Base-by-base conservation (phyloP, 2,888 invertebrate genomes). In the Cactoblastis cactorum region DNA sequence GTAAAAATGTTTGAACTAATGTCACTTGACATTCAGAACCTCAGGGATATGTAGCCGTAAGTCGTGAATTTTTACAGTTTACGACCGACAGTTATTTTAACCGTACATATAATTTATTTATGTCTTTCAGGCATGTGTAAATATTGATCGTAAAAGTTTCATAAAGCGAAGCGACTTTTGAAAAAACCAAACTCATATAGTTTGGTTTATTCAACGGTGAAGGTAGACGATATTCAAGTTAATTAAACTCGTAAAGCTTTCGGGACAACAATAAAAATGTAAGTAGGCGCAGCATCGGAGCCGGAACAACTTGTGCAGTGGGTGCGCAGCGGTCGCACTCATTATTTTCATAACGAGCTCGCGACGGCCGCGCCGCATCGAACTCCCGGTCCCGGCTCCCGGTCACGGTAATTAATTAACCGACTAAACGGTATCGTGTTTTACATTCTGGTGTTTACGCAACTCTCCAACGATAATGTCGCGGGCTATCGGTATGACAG, bases 371-470 rank as follows among this genome's bases (percentile, higher is more conserved):
- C 65, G 65, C 60, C 54, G 62, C 59, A 43, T 18, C 54, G 49
- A 55, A 49, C 53, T 53, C 57, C 67, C 69, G 70, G 69, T 73
- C 71, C 64, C 65, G 63, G 63, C 62, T 69, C 77, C 76, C 80
- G 77, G 80, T 78, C 77, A 77, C 75, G 71, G 71, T 80, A 88
- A 89, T 88, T 88, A 88, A 88, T 88, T 87, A 88, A 82, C 83
- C 74, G 76, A 79, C 86, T 87, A 88, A 88, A 87, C 85, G 83
- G 72, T 83, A 85, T 83, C 82, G 78, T 83, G 87, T 86, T 87
- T 81, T 83, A 87, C 83, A 86, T 83, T 82, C 67, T 84, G 78
- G 82, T 88, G 84, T 88, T 88, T 85, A 83, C 87, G 75, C 74
- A 80, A 76, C 87, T 81, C 87, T 89, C 83, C 75, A 79, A 69